Evolutionary conservation across 1,140 invertebrate genomes (phyloP).

Genomic region (Tetranychus cinnabarinus): DNA sequence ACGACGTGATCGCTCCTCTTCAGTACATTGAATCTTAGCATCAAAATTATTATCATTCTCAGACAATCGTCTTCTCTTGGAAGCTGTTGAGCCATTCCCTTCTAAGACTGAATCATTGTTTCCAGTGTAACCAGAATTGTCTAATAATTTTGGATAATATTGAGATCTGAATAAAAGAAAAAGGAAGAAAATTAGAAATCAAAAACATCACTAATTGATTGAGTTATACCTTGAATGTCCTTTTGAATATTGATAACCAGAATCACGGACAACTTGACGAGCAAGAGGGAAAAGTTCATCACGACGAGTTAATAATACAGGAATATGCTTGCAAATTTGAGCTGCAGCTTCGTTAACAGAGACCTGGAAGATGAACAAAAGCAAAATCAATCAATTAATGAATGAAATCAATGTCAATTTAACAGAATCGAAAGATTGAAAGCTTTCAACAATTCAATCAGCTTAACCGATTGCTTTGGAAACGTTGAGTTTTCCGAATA

Average conservation of each 20-base stretch:
- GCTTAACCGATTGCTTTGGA: too few species aligned
- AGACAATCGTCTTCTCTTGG: background rate
- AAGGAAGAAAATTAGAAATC: too few species aligned
- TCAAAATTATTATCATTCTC: background rate
- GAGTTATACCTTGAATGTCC: conserved; percentile 28
- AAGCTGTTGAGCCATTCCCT: background rate
- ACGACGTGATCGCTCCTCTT: conserved; percentile 15
- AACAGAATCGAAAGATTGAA: too few species aligned
- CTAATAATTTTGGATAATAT: too few species aligned
- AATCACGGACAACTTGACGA: conserved; percentile 72
- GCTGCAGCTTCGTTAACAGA: conserved; percentile 92
- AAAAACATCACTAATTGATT: too few species aligned
- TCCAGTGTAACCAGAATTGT: too few species aligned
- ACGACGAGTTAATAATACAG: conserved; percentile 61
- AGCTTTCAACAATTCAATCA: too few species aligned
- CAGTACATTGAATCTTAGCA: conserved; percentile 1
- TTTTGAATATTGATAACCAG: conserved; percentile 68
- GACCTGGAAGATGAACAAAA: conserved; percentile 28
- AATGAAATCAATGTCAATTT: too few species aligned
- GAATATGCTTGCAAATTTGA: conserved; percentile 70
- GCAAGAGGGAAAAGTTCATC: conserved; percentile 88
- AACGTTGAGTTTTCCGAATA: too few species aligned
- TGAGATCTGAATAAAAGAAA: too few species aligned
- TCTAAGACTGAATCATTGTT: too few species aligned
- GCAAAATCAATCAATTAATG: too few species aligned